Conservation (phyloP, 2,888 invertebrate species). For the Thera obeliscata region DNA sequence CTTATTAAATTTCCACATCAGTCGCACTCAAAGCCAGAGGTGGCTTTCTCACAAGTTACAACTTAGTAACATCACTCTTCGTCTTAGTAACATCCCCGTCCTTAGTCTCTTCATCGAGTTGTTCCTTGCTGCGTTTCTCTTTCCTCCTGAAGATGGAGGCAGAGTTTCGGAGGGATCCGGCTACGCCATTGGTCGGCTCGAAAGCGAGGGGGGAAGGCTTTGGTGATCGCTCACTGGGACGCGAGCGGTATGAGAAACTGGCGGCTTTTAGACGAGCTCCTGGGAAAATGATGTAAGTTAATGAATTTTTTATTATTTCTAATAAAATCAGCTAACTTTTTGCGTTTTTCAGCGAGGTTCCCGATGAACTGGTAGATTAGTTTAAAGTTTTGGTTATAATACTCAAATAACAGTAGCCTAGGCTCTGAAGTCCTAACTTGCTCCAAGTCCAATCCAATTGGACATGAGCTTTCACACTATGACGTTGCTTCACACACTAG, state of each 20-base stretch:
- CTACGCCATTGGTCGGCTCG: slow-evolving; percentile 57
- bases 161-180: slow-evolving; percentile 55
- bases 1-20: neutral
- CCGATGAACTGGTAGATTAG: no score
- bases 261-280: slow-evolving; percentile 37
- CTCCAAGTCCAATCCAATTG: no score
- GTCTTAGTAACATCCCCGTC: slow-evolving; percentile 65
- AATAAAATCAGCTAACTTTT: no score
- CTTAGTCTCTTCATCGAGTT: slow-evolving; percentile 48
- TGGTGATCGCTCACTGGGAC: slow-evolving; percentile 58
- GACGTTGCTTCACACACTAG: no score
- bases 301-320: neutral
- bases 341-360: no score
- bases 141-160: slow-evolving; percentile 68
- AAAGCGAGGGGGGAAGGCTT: slow-evolving; percentile 54
- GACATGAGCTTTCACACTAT: no score
- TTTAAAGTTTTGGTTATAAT: no score
- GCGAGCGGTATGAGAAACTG: slow-evolving; percentile 45
- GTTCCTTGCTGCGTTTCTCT: slow-evolving; percentile 58
- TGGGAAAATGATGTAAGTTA: slow-evolving; percentile 5
- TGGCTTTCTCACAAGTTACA: slow-evolving; percentile 48
- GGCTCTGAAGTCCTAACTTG: no score
- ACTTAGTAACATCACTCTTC: slow-evolving; percentile 57
- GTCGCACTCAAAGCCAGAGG: neutral
- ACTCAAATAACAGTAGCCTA: no score